Percentiles rank a stretch among this genome's conserved stretches.
These are phyloP conservation scores for Merops nubicus DNA, from an alignment of 2,113 vertebrate species.

Conservation along the genomic window DNA sequence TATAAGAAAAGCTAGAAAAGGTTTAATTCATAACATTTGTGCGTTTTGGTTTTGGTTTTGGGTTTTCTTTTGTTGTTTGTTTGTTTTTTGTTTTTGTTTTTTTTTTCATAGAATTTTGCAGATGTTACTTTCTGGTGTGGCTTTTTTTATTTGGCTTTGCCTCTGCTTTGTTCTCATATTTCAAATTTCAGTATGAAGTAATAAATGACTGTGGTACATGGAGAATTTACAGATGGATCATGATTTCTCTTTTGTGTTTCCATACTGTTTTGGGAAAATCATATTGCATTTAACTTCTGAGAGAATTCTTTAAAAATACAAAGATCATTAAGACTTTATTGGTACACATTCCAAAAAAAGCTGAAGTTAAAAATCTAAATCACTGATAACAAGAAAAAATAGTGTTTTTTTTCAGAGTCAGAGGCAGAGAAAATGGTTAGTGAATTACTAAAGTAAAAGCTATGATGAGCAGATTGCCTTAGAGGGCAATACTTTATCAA, in stretches of 20 bases:
- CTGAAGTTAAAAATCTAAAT: background rate
- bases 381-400: background rate
- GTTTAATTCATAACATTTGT: constrained; percentile 65
- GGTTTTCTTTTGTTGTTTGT: too few relatives aligned
- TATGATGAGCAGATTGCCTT: background rate
- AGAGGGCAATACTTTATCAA: background rate
- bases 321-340: background rate
- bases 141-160: constrained; percentile 62
- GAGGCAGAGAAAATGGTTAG: background rate
- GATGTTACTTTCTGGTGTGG: constrained; percentile 66
- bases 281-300: background rate
- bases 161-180: constrained; percentile 59
- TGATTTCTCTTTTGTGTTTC: constrained; percentile 9
- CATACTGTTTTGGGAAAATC: constrained; percentile 25
- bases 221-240: constrained; percentile 53
- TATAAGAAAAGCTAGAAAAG: constrained; percentile 39
- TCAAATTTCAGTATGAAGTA: constrained; percentile 62
- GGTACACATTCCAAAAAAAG: background rate
- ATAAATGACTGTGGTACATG: constrained; percentile 54
- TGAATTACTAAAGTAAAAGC: background rate
- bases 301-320: background rate
- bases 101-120: constrained; percentile 49
- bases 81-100: too few relatives aligned
- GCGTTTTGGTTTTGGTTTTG: too few relatives aligned
- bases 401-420: background rate